Base-by-base conservation (phyloP, 2,113 vertebrate genomes). In the Bufo gargarizans region DNA sequence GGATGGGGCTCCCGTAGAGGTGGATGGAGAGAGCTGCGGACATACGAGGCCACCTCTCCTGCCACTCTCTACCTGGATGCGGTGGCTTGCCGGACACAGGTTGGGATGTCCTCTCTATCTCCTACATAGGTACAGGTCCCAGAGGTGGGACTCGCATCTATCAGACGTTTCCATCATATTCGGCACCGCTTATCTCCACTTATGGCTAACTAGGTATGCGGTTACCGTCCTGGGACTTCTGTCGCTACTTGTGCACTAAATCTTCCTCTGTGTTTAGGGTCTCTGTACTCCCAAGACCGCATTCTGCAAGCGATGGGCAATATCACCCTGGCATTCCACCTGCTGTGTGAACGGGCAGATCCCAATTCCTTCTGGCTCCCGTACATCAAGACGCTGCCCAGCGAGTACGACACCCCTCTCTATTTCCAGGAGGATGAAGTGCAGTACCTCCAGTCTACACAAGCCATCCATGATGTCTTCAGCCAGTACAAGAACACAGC, bases 251-350 rank as follows among this genome's bases (percentile, higher is more conserved):
- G 11, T 33, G 20, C 20, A 67, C n/a, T 67, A 67, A 22, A 3
- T n/a, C 6, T 16, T 5, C 33, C 14, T 86, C 16, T 77, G 2
- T 89, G 90, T 92, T 89, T 91, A 99, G 98, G 97, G 53, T 95
- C 97, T 33, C 92, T 99, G 47, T 97, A 99, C 91, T 94, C 96
- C 90, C 98, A 99, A 95, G 98, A 99, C 91, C 94, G 98, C 84
- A 99, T 99, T 92, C 94, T 99, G 33, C 98, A 99, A 94, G 98
- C 98, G 63, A 99, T 99, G 98, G 98, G 97, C 19, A 99, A 99
- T 61, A 98, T 99, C 90, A 97, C 98, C 0, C 91, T 99, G 93
- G 98, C 98, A 63, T 96, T 99, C 16, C 98, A 99, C 91, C 95
- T 99, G 91, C 95, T 99, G 89, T 99, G 98, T 71, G 98, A 99